Conservation (phyloP, 2,113 vertebrate genomes). For the Scortum barcoo region DNA sequence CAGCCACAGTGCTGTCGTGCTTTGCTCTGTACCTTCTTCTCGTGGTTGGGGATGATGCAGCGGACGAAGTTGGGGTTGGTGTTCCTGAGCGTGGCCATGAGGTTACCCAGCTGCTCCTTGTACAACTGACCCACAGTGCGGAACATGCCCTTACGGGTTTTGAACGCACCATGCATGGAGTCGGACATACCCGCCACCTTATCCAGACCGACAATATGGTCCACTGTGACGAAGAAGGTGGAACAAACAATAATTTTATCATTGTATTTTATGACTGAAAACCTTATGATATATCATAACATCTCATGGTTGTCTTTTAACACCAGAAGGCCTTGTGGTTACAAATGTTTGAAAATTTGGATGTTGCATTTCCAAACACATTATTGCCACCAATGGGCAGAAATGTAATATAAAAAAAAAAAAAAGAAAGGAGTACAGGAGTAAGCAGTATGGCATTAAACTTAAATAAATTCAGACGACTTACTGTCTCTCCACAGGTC, state of each 20-base stretch:
- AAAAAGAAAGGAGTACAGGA: too few relatives aligned
- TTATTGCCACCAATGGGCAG: neutral
- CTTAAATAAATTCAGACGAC: constrained; percentile 47
- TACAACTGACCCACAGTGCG: constrained; percentile 97
- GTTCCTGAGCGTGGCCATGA: constrained; percentile 96
- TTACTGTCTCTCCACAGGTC: constrained; percentile 98
- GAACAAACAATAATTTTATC: neutral
- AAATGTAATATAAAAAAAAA: neutral
- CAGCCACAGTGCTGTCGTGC: neutral
- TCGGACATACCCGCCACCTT: constrained; percentile 97
- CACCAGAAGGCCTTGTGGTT: neutral
- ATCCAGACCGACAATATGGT: constrained; percentile 96
- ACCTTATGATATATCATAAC: too few relatives aligned
- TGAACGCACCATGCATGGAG: constrained; percentile 90
- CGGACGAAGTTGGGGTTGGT: constrained; percentile 99
- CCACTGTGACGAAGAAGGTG: constrained; percentile 84
- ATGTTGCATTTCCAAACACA: neutral
- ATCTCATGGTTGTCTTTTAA: too few relatives aligned
- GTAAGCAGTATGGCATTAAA: neutral
- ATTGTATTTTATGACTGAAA: neutral
- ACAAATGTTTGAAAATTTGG: neutral
- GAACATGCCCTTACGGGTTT: constrained; percentile 98
- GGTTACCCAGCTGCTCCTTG: constrained; percentile 96
- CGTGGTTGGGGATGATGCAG: constrained; percentile 99
- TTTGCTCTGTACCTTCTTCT: constrained; percentile 91